Conservation (phyloP, 2,113 vertebrate species). For the Apteryx mantelli region DNA sequence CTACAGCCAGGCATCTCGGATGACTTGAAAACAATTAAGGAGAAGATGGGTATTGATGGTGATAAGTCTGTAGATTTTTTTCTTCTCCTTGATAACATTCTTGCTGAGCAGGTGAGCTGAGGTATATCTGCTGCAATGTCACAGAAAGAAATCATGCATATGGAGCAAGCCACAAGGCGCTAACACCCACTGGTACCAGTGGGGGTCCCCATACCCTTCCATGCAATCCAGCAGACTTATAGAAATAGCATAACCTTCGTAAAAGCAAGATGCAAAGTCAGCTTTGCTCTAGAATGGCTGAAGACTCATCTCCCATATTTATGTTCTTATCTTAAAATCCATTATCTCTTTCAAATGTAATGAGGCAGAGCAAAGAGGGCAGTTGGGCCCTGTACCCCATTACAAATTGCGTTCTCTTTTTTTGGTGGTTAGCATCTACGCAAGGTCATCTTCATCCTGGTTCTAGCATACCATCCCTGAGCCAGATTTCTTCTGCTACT, state of each 20-base stretch:
- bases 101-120: conserved; percentile 88
- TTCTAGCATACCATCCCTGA: neutral
- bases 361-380: neutral
- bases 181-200: neutral
- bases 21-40: conserved; percentile 87
- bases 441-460: neutral
- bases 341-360: neutral
- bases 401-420: neutral
- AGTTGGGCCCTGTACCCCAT: neutral
- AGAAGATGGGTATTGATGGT: conserved; percentile 78
- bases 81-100: conserved; percentile 88
- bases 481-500: neutral
- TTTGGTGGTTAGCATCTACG: neutral
- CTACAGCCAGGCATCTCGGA: conserved; percentile 84
- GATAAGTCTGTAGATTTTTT: conserved; percentile 87
- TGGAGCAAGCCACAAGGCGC: neutral
- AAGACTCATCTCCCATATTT: neutral
- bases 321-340: neutral
- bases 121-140: neutral
- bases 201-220: neutral
- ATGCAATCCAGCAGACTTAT: neutral
- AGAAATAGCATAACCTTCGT: neutral
- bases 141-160: neutral
- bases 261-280: neutral
- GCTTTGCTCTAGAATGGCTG: neutral